Percentiles rank a stretch among this genome's conserved stretches.
Evolutionary conservation across 1,140 invertebrate species (phyloP).

Genomic region (Macrobrachium nipponense): DNA sequence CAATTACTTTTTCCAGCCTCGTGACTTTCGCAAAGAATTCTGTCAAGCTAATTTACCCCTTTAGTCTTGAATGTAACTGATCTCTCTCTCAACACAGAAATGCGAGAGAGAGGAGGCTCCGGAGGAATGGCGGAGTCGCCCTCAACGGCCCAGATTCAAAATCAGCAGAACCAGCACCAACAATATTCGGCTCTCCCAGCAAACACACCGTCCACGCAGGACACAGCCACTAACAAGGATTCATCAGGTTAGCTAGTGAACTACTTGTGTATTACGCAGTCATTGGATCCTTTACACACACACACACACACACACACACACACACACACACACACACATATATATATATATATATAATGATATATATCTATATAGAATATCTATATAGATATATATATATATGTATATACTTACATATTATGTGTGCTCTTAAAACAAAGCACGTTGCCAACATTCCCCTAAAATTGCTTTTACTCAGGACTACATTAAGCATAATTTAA

Average conservation of each 20-base stretch:
- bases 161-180: constrained; percentile 69
- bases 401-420: neutral
- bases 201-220: constrained; percentile 63
- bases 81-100: constrained; percentile 25
- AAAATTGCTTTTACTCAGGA: too few relatives aligned
- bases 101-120: constrained; percentile 45
- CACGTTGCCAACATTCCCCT: too few relatives aligned
- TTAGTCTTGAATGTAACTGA: too few relatives aligned
- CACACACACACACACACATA: neutral
- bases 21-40: too few relatives aligned
- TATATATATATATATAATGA: neutral
- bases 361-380: neutral
- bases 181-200: constrained; percentile 61
- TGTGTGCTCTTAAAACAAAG: neutral
- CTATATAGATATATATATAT: neutral
- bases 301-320: constrained; percentile 66
- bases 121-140: constrained; percentile 75
- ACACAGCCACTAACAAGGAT: constrained; percentile 67
- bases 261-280: neutral
- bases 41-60: too few relatives aligned
- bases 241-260: constrained; percentile 61
- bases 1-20: too few relatives aligned
- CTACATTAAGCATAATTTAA: too few relatives aligned
- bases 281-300: neutral
- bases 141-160: constrained; percentile 79